These are phyloP conservation scores for Watersipora subatra DNA, from an alignment of 1,140 invertebrate genomes.

Conservation along the genomic window DNA sequence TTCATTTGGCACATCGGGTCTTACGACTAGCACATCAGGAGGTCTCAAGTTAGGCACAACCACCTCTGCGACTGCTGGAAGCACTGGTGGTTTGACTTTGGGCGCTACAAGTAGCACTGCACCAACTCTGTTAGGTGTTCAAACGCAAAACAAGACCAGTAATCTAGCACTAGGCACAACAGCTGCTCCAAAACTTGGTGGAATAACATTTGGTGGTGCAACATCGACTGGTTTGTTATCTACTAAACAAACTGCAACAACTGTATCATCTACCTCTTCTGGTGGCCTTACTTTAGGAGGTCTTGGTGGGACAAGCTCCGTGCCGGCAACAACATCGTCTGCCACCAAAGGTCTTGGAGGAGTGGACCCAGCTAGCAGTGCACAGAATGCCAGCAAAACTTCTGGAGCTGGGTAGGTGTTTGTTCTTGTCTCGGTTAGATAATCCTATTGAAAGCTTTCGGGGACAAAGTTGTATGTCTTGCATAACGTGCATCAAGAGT, in stretches of 20 bases:
- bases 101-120: too few species aligned
- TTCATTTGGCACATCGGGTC: background rate
- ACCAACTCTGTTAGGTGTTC: too few species aligned
- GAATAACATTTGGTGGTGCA: background rate
- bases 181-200: background rate
- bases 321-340: background rate
- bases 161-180: constrained; percentile 9
- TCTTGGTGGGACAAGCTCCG: background rate
- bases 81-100: background rate
- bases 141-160: too few species aligned
- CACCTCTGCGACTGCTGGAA: background rate
- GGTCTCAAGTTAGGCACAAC: background rate
- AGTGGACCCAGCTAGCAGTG: background rate
- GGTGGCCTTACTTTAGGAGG: background rate
- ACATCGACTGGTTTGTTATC: background rate
- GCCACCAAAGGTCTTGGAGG: background rate
- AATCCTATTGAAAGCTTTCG: too few species aligned
- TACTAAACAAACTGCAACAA: background rate
- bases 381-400: background rate
- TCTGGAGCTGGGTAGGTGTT: background rate
- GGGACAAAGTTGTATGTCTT: too few species aligned
- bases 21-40: background rate
- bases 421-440: too few species aligned
- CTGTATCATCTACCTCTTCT: background rate
- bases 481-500: too few species aligned